Evolutionary conservation across 2,113 vertebrate species (phyloP), one percentile per base, ranked within the genome.

Genomic region (Bos javanicus): DNA sequence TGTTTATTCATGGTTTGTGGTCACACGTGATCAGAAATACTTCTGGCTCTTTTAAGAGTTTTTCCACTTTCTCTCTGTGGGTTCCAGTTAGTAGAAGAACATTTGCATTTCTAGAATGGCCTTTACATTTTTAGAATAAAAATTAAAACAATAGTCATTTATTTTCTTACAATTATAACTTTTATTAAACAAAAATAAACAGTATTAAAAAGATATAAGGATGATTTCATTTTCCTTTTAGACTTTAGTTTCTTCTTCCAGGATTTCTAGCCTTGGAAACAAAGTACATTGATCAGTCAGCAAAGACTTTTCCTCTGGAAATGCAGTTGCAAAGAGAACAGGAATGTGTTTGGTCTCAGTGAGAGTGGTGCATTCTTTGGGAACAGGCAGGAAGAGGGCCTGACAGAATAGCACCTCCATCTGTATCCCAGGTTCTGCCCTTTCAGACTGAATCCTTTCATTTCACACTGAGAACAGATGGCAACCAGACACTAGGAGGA

Each of bases 381-480:
- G 85, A 98, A 98, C 96, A 97, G 98, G 97, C 98, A 97, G 16
- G 80, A 96, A 96, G 89, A 90, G 6, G 43, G 71, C 46, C 82
- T 84, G n/a, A 50, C 2, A 7, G 78, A 90, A 33, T 30, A 93
- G 80, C n/a, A 71, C 52, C 52, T 91, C 74, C 52, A 10, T 96
- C 83, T 96, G 60, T 81, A 87, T 67, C 74, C 85, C 84, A 33
- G 36, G 56, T 46, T n/a, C 76, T 94, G 64, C 56, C 93, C 94
- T 97, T 95, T 94, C 94, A 78, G 39, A 96, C 57, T 78, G 16
- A 74, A 11, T 39, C 33, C 71, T 91, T 97, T 97, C 94, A 88
- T 97, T 95, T 97, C 74, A 84, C 28, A 36, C 46, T 98, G 98
- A 99, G 98, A 99, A 98, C 99, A 99, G 99, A 99, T 99, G 99